Percentiles rank a stretch among this genome's conserved stretches.
Evolutionary conservation across 2,113 vertebrate genomes (phyloP).

Genomic region (Alexandromys fortis): DNA sequence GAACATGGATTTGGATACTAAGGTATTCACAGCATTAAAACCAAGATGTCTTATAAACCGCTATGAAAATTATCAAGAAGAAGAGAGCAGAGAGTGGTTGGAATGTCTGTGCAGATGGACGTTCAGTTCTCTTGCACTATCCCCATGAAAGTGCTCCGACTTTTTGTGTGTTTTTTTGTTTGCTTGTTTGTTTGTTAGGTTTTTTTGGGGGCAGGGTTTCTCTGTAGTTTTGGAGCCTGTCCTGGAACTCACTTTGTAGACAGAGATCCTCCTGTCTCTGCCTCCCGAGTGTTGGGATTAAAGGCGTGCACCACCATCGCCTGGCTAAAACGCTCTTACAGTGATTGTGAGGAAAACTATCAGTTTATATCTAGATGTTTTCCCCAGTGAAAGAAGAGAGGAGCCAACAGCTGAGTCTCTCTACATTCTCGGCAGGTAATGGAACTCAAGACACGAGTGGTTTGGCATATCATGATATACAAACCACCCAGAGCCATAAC

Average conservation of each 20-base stretch:
- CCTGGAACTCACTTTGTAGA: too few relatives aligned
- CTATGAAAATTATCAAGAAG: constrained; percentile 63
- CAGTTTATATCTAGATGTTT: not conserved
- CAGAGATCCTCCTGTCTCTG: too few relatives aligned
- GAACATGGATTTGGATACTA: constrained; percentile 44
- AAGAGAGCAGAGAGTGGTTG: constrained; percentile 48
- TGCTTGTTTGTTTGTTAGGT: too few relatives aligned
- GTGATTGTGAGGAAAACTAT: constrained; percentile 29
- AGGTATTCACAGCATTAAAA: constrained; percentile 38
- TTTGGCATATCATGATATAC: constrained; percentile 21
- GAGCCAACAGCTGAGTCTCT: not conserved
- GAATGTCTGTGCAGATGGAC: not conserved
- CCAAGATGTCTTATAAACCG: constrained; percentile 44
- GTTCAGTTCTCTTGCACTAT: constrained; percentile 55
- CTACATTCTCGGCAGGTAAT: constrained; percentile 3
- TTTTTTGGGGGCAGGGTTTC: too few relatives aligned
- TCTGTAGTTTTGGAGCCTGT: too few relatives aligned
- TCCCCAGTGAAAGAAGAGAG: constrained; percentile 34
- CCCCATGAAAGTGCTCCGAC: constrained; percentile 46
- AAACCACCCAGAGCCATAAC: constrained; percentile 35
- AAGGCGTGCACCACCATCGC: rapidly evolving
- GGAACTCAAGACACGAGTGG: not conserved
- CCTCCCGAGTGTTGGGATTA: too few relatives aligned
- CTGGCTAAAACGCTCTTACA: constrained; percentile 36
- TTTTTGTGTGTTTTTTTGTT: not conserved